Conservation (phyloP, 2,888 invertebrate genomes). For the Archaeoteleia sp. region DNA sequence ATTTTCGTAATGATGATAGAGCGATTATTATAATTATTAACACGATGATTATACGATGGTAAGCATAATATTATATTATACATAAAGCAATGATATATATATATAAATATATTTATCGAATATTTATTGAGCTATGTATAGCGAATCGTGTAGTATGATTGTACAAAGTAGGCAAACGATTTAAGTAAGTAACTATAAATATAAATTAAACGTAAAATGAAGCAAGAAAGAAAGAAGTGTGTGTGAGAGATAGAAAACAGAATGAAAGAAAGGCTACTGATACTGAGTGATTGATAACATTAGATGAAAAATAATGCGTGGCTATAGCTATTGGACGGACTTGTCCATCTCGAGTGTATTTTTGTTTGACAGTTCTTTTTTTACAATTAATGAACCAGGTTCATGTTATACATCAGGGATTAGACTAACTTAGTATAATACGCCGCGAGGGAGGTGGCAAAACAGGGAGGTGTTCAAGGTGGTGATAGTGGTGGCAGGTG, state of each 20-base stretch:
- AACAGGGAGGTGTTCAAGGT: slow-evolving; percentile 60
- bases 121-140: slow-evolving; percentile 70
- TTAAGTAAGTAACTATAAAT: slow-evolving; percentile 43
- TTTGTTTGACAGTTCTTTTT: slow-evolving; percentile 67
- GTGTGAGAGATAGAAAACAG: slow-evolving; percentile 17
- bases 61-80: slow-evolving; percentile 65
- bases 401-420: slow-evolving; percentile 74
- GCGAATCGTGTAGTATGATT: slow-evolving; percentile 67
- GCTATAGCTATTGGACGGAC: slow-evolving; percentile 47
- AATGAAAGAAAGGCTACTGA: slow-evolving; percentile 6
- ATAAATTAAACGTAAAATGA: slow-evolving; percentile 26
- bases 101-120: slow-evolving; percentile 73
- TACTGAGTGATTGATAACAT: slow-evolving; percentile 8
- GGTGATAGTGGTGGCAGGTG: slow-evolving; percentile 69
- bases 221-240: slow-evolving; percentile 20
- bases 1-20: slow-evolving; percentile 60
- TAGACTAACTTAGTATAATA: slow-evolving; percentile 72
- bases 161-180: slow-evolving; percentile 70
- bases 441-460: slow-evolving; percentile 63
- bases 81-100: slow-evolving; percentile 68
- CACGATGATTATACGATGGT: too few relatives aligned
- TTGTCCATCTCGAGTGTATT: slow-evolving; percentile 51
- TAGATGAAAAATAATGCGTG: slow-evolving; percentile 28
- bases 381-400: slow-evolving; percentile 70
- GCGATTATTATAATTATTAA: slow-evolving; percentile 58